Evolutionary conservation across 2,888 invertebrate species (phyloP).

Genomic region (Pristionchus fissidentatus): DNA sequence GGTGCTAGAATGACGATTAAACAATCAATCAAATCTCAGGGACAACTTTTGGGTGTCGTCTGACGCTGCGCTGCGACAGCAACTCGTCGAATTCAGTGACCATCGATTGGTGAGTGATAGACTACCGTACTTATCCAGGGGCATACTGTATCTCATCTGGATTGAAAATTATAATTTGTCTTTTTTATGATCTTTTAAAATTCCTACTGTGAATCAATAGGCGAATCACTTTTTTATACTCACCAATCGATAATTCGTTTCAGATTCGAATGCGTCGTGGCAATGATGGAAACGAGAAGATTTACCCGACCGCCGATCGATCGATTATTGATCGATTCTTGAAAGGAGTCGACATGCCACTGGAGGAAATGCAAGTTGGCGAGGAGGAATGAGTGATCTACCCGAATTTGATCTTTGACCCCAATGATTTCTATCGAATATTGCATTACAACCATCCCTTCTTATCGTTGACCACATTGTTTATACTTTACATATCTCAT

Average conservation of each 20-base stretch:
- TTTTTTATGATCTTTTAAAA: too few relatives aligned
- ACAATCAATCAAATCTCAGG: constrained; percentile 75
- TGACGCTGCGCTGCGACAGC: constrained; percentile 88
- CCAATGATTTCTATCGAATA: too few relatives aligned
- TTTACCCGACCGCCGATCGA: constrained; percentile 59
- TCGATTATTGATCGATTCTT: constrained; percentile 60
- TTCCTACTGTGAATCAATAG: neutral
- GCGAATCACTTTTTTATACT: neutral
- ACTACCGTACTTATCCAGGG: neutral
- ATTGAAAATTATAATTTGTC: neutral
- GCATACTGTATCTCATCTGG: neutral
- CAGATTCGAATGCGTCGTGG: constrained; percentile 49
- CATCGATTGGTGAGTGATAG: constrained; percentile 89
- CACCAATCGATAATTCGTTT: constrained; percentile 57
- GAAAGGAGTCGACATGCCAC: constrained; percentile 35
- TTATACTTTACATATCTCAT: constrained; percentile 25
- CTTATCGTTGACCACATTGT: neutral
- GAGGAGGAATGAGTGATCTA: constrained; percentile 17
- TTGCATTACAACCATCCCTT: too few relatives aligned
- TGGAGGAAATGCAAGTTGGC: constrained; percentile 25
- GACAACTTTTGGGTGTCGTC: constrained; percentile 93
- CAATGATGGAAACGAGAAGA: constrained; percentile 63
- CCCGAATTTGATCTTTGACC: too few relatives aligned
- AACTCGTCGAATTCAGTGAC: constrained; percentile 92
- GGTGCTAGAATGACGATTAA: too few relatives aligned